Evolutionary conservation across 2,113 vertebrate genomes (phyloP).

Genomic region (Phoenicopterus ruber): DNA sequence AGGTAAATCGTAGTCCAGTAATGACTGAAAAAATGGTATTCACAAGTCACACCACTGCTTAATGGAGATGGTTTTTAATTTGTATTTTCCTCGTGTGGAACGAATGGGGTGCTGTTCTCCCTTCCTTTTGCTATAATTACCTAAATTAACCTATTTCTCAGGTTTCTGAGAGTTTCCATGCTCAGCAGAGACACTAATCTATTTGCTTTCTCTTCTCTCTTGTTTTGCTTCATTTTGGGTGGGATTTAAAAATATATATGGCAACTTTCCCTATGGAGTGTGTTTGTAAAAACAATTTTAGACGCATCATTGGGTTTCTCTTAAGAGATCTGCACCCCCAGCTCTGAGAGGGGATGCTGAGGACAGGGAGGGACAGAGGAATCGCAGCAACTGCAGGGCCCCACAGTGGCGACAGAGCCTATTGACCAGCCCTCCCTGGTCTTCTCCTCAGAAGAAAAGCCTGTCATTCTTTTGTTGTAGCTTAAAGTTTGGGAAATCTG

Average conservation of each 20-base stretch:
- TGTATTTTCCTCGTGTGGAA: neutral
- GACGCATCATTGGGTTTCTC: rapidly evolving
- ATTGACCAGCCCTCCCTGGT: neutral
- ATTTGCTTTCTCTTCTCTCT: neutral
- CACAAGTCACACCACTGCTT: neutral
- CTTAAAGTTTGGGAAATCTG: neutral
- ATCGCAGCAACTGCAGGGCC: neutral
- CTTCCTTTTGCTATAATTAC: neutral
- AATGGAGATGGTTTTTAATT: neutral
- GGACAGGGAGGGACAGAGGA: neutral
- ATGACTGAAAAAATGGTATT: neutral
- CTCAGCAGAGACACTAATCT: neutral
- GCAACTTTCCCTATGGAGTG: neutral
- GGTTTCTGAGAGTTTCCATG: neutral
- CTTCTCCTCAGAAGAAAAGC: neutral
- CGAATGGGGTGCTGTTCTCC: neutral
- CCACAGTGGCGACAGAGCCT: neutral
- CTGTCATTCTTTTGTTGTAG: neutral
- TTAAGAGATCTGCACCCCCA: neutral
- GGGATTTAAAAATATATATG: neutral
- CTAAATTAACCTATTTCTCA: neutral
- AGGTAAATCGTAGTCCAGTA: constrained; percentile 65
- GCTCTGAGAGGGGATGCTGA: neutral
- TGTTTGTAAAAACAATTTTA: neutral
- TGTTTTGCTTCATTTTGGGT: neutral